phyloP scores from a whole-genome alignment of 1,140 invertebrate species.

The Heliothis virescens region DNA sequence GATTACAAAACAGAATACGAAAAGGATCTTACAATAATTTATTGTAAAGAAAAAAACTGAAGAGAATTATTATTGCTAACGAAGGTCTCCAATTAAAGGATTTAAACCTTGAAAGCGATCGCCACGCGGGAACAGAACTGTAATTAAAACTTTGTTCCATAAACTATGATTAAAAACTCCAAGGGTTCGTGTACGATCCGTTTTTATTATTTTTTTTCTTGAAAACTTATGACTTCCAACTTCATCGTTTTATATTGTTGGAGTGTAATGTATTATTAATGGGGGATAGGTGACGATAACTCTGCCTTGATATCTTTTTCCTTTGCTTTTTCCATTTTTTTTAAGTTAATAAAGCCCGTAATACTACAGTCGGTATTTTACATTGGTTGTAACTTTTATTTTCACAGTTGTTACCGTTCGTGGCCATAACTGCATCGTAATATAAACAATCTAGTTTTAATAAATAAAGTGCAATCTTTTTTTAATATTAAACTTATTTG shows the following conservation, averaged over 20 bases:
- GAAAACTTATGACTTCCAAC: conserved; percentile 43
- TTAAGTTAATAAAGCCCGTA: background rate
- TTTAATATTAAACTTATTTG: no score
- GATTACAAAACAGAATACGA: conserved; percentile 46
- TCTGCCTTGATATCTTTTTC: conserved; percentile 4
- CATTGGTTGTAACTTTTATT: no score
- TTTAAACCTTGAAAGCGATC: conserved; percentile 56
- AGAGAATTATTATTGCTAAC: conserved; percentile 47
- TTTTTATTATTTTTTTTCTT: conserved; percentile 26
- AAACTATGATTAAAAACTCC: conserved; percentile 62
- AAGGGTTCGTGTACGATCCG: conserved; percentile 27
- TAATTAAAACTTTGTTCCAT: conserved; percentile 63
- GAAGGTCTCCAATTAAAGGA: conserved; percentile 55
- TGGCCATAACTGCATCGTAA: no score
- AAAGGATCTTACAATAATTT: conserved; percentile 47
- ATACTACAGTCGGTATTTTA: background rate
- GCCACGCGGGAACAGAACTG: conserved; percentile 52
- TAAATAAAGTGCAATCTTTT: no score
- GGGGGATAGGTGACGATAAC: conserved; percentile 6
- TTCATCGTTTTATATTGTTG: conserved; percentile 25
- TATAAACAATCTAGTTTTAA: no score
- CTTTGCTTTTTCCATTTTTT: background rate
- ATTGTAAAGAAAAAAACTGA: conserved; percentile 46
- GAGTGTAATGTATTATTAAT: conserved; percentile 27
- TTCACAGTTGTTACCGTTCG: no score